Evolutionary conservation across 1,140 invertebrate species (phyloP).

Genomic region (Penaeus japonicus): DNA sequence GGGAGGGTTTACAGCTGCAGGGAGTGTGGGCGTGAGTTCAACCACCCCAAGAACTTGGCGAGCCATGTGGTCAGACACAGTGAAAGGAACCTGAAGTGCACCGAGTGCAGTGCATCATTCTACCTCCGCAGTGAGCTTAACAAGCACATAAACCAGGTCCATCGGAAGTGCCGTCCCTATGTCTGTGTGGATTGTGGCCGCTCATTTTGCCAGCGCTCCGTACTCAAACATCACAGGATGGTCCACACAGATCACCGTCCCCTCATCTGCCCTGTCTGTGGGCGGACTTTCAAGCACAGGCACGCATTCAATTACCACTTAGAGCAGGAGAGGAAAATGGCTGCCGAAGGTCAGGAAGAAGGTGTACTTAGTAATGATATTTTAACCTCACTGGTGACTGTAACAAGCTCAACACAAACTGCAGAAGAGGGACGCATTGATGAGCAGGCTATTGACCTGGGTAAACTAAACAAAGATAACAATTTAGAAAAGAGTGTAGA

Average conservation of each 20-base stretch:
- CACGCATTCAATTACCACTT: conserved; percentile 25
- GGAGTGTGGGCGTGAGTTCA: conserved; percentile 29
- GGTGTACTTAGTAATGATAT: no score
- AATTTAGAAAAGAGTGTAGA: no score
- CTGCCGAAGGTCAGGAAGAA: no score
- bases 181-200: conserved; percentile 35
- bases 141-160: conserved; percentile 47
- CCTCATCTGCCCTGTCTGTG: conserved; percentile 19
- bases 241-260: conserved; percentile 33
- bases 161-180: conserved; percentile 34
- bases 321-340: conserved; percentile 19
- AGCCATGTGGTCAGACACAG: conserved; percentile 28
- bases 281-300: conserved; percentile 30
- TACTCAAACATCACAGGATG: conserved; percentile 31
- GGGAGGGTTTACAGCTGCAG: conserved; percentile 11
- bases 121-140: conserved; percentile 24
- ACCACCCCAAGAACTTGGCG: conserved; percentile 36
- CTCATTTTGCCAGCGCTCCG: conserved; percentile 41
- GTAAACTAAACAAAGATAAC: no score
- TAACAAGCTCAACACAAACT: no score
- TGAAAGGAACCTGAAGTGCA: conserved; percentile 21
- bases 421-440: no score
- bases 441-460: no score
- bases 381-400: no score
- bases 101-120: conserved; percentile 18